Conservation (phyloP, 1,140 invertebrate species). For the Aricia agestis region DNA sequence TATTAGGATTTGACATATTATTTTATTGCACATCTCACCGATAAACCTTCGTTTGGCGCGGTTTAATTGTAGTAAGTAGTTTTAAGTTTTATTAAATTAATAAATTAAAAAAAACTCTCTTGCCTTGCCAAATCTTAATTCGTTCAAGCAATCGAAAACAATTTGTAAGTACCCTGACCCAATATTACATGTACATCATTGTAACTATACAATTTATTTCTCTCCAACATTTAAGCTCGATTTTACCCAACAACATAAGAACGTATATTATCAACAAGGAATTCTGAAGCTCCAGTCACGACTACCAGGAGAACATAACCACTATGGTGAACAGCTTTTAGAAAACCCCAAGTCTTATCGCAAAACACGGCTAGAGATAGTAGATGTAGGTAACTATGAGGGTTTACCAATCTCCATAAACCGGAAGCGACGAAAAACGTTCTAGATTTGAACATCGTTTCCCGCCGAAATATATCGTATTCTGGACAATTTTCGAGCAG, state of each 20-base stretch:
- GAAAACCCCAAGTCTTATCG: slow-evolving; percentile 85
- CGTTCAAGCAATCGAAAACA: too few species aligned
- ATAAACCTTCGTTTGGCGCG: too few species aligned
- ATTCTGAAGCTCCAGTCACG: slow-evolving; percentile 52
- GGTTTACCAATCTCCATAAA: slow-evolving; percentile 87
- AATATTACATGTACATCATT: too few species aligned
- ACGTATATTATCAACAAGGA: slow-evolving; percentile 47
- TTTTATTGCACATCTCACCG: too few species aligned
- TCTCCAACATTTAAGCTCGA: too few species aligned
- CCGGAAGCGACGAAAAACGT: slow-evolving; percentile 85
- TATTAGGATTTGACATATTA: too few species aligned
- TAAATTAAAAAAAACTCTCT: too few species aligned
- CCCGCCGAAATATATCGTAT: slow-evolving; percentile 76
- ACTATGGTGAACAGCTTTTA: slow-evolving; percentile 80
- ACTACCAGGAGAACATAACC: slow-evolving; percentile 64
- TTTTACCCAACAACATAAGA: slow-evolving; percentile 36
- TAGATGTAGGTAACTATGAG: slow-evolving; percentile 86
- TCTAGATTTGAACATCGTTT: slow-evolving; percentile 77
- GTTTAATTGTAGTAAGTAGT: too few species aligned
- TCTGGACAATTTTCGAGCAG: slow-evolving; percentile 80
- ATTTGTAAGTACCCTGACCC: too few species aligned
- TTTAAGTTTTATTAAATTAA: too few species aligned
- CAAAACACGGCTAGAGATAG: slow-evolving; percentile 86
- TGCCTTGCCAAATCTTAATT: too few species aligned
- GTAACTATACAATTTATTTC: too few species aligned